Evolutionary conservation across 2,888 invertebrate genomes (phyloP), one percentile per base, ranked within the genome.

Genomic region (Sarcophaga variegata): DNA sequence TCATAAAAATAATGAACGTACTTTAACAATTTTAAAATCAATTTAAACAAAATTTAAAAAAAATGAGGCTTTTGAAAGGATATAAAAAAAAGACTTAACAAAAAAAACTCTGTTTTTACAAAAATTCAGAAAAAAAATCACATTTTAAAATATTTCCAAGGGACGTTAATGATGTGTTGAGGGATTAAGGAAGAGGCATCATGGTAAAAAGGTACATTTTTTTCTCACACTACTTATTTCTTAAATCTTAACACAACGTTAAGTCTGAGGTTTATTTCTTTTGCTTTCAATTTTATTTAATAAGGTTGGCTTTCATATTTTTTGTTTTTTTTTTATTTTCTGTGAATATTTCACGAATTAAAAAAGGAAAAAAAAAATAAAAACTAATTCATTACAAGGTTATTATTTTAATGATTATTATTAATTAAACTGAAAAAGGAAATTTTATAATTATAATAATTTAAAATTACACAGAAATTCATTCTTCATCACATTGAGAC

Each of bases 401-500:
- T 87, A 87, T 70, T 87, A 78, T 78, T 78, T 78, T 81, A 83
- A 78, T 64, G 12, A 54, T 54, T 54, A 14, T 37, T 37, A 14
- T 54, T 54, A 85, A 69, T 81, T 77, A 84, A 84, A 80, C 63
- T 77, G 80, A 83, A 83, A 74, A 74, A 81, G 71, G 67, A 62
- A 76, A 85, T 54, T 14, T 54, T 54, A 54, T 79, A 81, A 81
- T 75, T 81, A 84, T 76, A 83, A 76, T 83, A 86, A 88, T 86
- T 87, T 87, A 88, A 88, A 88, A 88, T 88, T 88, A 88, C 85
- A 88, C 88, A 87, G 88, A 88, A 89, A 89, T 88, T 88, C 87
- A 87, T 89, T 87, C 85, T 88, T 88, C 84, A 89, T 89, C 88
- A 89, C 89, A 89, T 89, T 89, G 88, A 89, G 89, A 89, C 89